A percentile compares a stretch with the other conserved stretches of the same genome.
phyloP scores from a whole-genome alignment of 1,140 invertebrate genomes.

The Andricus grossulariae region DNA sequence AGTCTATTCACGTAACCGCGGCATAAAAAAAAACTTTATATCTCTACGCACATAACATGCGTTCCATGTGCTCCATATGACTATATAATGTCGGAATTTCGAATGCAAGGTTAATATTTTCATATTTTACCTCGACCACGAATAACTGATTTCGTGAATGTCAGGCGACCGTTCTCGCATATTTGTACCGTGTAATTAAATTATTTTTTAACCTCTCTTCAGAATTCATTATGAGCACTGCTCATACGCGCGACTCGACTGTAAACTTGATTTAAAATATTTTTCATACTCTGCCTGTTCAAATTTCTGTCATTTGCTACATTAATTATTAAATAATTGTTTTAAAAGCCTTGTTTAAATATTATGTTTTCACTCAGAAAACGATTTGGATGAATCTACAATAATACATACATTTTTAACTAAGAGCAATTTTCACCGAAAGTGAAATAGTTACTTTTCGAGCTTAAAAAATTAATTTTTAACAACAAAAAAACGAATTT shows the following conservation, averaged over 20 bases:
- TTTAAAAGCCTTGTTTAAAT: too few relatives aligned
- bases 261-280: neutral
- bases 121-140: constrained; percentile 17
- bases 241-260: neutral
- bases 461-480: too few relatives aligned
- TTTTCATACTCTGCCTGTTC: neutral
- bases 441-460: too few relatives aligned
- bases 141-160: constrained; percentile 16
- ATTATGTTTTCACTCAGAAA: too few relatives aligned
- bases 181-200: constrained; percentile 15
- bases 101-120: constrained; percentile 32
- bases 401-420: too few relatives aligned
- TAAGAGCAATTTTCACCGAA: too few relatives aligned
- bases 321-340: too few relatives aligned
- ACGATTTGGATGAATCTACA: too few relatives aligned
- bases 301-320: too few relatives aligned
- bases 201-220: constrained; percentile 29
- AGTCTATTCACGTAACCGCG: constrained; percentile 62
- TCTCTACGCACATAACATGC: neutral
- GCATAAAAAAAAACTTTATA: constrained; percentile 49
- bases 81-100: constrained; percentile 51
- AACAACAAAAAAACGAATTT: too few relatives aligned
- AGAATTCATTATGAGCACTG: neutral
- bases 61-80: constrained; percentile 30
- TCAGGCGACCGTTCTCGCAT: neutral